phyloP scores from a whole-genome alignment of 1,140 invertebrate genomes.

The Asbolus verrucosus region DNA sequence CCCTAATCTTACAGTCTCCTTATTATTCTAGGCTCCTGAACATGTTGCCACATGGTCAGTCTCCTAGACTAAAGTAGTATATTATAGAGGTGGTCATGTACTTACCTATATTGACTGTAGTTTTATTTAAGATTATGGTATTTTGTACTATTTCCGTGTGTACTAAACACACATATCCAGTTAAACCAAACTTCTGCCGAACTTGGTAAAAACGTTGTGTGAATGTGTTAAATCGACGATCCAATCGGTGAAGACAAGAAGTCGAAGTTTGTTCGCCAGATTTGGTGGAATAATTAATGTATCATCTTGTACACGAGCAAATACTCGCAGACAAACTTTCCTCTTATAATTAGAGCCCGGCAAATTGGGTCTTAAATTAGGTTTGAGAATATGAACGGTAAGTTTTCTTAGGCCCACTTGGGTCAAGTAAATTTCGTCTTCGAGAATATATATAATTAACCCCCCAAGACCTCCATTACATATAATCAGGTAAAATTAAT shows the following conservation, averaged over 20 bases:
- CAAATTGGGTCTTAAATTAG: slow-evolving; percentile 34
- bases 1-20: too few species aligned
- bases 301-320: slow-evolving; percentile 27
- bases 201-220: slow-evolving; percentile 4
- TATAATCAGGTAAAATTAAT: slow-evolving; percentile 14
- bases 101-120: too few species aligned
- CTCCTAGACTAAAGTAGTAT: too few species aligned
- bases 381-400: slow-evolving; percentile 12
- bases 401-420: slow-evolving; percentile 24
- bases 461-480: slow-evolving; percentile 10
- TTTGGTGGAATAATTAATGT: slow-evolving; percentile 30
- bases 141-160: too few species aligned
- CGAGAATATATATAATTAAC: slow-evolving; percentile 12
- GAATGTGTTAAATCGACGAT: slow-evolving; percentile 23
- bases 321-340: slow-evolving; percentile 17
- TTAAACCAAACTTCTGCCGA: neutral
- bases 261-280: slow-evolving; percentile 10
- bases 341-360: slow-evolving; percentile 21
- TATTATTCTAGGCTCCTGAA: too few species aligned
- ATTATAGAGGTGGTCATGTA: too few species aligned
- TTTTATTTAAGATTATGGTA: too few species aligned
- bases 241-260: slow-evolving; percentile 3
- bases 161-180: too few species aligned
- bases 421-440: slow-evolving; percentile 7
- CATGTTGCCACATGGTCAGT: too few species aligned